Conservation (phyloP, 2,888 invertebrate genomes). For the Heterodera filipjevi region DNA sequence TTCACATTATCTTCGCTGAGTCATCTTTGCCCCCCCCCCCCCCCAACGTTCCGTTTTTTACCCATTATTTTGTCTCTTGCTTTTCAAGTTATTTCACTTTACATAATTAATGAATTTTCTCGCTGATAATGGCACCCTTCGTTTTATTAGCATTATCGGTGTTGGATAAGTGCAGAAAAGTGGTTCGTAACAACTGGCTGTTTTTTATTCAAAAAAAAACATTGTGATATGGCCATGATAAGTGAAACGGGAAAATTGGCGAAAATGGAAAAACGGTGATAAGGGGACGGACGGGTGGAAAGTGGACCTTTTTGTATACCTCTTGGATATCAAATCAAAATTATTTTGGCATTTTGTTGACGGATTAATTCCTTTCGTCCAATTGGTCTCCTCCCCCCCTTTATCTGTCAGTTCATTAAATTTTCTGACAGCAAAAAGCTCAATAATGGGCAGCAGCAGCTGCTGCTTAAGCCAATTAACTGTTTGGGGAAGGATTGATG, state of each 20-base stretch:
- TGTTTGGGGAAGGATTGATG: neutral
- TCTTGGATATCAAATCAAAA: too few species aligned
- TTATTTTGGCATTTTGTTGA: too few species aligned
- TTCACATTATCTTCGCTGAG: neutral
- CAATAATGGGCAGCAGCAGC: neutral
- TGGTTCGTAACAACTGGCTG: neutral
- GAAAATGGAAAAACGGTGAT: neutral
- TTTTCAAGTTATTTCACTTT: neutral
- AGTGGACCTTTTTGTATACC: too few species aligned
- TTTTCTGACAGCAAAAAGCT: neutral
- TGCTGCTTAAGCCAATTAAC: slow-evolving; percentile 4
- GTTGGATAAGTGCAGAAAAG: neutral
- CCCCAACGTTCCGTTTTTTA: neutral
- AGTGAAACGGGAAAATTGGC: neutral
- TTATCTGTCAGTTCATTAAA: neutral
- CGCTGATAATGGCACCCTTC: neutral
- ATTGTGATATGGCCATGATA: neutral
- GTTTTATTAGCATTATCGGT: neutral
- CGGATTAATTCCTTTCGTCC: too few species aligned
- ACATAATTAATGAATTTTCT: neutral
- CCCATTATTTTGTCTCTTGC: neutral
- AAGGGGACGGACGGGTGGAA: neutral
- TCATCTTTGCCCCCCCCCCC: neutral
- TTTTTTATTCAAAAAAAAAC: neutral
- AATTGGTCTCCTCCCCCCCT: neutral